A percentile compares a stretch with the other conserved stretches of the same genome.
Evolutionary conservation across 2,888 invertebrate genomes (phyloP).

Genomic region (Laothoe populi): DNA sequence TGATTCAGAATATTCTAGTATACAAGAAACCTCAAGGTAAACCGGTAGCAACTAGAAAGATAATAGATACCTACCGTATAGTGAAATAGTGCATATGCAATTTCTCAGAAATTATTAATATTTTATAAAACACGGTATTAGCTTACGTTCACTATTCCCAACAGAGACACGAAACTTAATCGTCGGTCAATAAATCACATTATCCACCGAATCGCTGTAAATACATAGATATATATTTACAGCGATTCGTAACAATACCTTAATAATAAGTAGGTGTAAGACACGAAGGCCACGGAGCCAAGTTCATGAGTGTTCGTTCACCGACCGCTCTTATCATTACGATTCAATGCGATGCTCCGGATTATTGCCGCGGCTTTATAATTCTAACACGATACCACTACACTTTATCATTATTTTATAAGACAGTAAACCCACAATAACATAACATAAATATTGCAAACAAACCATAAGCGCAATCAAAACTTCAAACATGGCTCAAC

Average conservation of each 20-base stretch:
- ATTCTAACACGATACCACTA: conserved; percentile 47
- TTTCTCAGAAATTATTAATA: conserved; percentile 2
- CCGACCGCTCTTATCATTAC: conserved; percentile 77
- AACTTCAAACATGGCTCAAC: conserved; percentile 7
- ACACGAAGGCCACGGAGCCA: conserved; percentile 70
- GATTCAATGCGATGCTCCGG: conserved; percentile 66
- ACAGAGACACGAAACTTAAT: conserved; percentile 10
- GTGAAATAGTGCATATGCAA: not conserved
- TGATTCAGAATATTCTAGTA: too few relatives aligned
- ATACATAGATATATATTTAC: conserved; percentile 6
- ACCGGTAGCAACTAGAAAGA: not conserved
- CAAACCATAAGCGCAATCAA: not conserved
- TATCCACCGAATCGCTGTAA: conserved; percentile 5
- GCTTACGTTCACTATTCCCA: not conserved
- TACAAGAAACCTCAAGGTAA: too few relatives aligned
- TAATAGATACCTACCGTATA: not conserved
- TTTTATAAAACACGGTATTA: not conserved
- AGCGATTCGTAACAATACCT: conserved; percentile 46
- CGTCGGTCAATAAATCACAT: not conserved
- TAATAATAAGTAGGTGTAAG: conserved; percentile 62
- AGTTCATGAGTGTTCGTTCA: conserved; percentile 78
- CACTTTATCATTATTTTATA: conserved; percentile 34
- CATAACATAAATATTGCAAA: conserved; percentile 13
- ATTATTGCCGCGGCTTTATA: conserved; percentile 50
- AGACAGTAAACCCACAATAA: conserved; percentile 1